phyloP scores from a whole-genome alignment of 2,797 vertebrate genomes.

The Coluber constrictor region DNA sequence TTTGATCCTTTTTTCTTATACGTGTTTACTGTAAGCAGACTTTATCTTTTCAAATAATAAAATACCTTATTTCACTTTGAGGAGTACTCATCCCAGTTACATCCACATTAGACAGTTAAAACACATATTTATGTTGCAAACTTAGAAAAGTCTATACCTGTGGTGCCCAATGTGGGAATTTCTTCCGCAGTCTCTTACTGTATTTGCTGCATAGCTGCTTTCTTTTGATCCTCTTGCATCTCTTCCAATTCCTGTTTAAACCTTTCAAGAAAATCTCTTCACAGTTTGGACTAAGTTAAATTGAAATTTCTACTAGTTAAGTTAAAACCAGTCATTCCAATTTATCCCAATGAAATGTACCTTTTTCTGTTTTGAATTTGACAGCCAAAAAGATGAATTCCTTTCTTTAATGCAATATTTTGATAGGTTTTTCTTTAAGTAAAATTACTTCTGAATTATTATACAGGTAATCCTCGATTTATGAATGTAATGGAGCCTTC shows the following conservation, averaged over 20 bases:
- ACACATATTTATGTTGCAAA: neutral
- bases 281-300: neutral
- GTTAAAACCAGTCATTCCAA: neutral
- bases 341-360: neutral
- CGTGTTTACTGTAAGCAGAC: neutral
- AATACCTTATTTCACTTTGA: neutral
- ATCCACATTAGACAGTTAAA: neutral
- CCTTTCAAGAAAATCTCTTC: neutral
- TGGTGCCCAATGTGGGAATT: neutral
- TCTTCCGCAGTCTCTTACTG: neutral
- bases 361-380: neutral
- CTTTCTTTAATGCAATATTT: neutral
- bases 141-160: neutral
- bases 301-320: neutral
- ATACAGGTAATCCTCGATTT: neutral
- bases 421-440: neutral
- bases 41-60: neutral
- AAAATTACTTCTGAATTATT: neutral
- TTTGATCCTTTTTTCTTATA: neutral
- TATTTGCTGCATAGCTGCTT: neutral
- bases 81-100: neutral
- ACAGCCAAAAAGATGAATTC: neutral
- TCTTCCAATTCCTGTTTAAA: neutral
- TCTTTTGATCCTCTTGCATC: neutral
- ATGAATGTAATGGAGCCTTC: too few relatives aligned